phyloP scores from a whole-genome alignment of 2,888 invertebrate species.

The Sialis lutaria region DNA sequence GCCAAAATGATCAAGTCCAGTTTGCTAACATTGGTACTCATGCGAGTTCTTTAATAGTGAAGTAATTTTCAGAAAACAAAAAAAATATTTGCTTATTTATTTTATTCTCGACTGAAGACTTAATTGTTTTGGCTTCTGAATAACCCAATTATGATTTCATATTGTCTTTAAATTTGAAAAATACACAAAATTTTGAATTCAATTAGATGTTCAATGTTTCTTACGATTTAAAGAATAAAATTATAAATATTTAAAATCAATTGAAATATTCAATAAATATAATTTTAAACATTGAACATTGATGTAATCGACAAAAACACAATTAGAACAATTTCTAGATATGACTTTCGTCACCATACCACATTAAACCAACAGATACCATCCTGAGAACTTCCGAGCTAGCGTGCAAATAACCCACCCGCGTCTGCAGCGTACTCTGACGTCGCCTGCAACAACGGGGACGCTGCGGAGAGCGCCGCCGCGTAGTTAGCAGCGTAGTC shows the following conservation, averaged over 20 bases:
- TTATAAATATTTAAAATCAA: not conserved
- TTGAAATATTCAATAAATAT: not conserved
- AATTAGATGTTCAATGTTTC: too few relatives aligned
- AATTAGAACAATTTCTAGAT: not conserved
- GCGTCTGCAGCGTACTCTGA: constrained; percentile 80
- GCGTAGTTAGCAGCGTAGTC: constrained; percentile 86
- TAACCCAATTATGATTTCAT: too few relatives aligned
- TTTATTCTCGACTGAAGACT: too few relatives aligned
- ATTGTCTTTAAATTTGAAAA: too few relatives aligned
- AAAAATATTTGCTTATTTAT: too few relatives aligned
- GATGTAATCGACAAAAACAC: not conserved
- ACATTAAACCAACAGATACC: constrained; percentile 1
- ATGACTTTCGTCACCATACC: not conserved
- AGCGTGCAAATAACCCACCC: constrained; percentile 88
- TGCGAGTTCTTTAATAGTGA: too few relatives aligned
- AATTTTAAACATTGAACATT: not conserved
- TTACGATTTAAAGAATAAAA: too few relatives aligned
- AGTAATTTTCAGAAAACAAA: too few relatives aligned
- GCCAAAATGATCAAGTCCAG: too few relatives aligned
- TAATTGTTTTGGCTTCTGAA: too few relatives aligned
- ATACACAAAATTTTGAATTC: too few relatives aligned
- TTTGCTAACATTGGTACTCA: too few relatives aligned
- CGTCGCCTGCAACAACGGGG: constrained; percentile 63
- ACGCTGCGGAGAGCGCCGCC: constrained; percentile 58
- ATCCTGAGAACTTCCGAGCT: constrained; percentile 20